Evolutionary conservation across 1,140 invertebrate species (phyloP), one percentile per base, ranked within the genome.

Genomic region (Drosophila ironensis): DNA sequence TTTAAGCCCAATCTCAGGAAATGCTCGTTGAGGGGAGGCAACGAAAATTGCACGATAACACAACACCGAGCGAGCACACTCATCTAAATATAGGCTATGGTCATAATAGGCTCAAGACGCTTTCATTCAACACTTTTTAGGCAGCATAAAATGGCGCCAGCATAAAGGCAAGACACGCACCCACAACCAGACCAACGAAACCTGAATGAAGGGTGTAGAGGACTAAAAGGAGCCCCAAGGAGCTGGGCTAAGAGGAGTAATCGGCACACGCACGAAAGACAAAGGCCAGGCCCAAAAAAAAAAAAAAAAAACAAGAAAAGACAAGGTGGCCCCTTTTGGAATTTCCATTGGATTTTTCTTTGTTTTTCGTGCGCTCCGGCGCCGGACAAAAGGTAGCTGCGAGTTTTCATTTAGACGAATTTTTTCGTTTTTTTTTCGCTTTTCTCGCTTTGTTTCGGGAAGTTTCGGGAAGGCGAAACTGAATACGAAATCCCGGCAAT

Each of bases 91-190:
- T 64, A 59, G 67, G 47, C 54, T 48, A 73, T 54, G 63, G 54
- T 41, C 59, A 72, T 84, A 73, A 84, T 87, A 86, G 80, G 74
- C 80, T 80, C 80, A 80, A 84, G 80, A 84, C 74, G 71, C 75
- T 86, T 84, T 53, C 71, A 84, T 84, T 84, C 80, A 84, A 75
- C 80, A 84, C 80, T 86, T 82, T 84, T 77, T 80, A 74, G 66
- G 61, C 72, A 74, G 81, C 74, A 60, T 60, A 67, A 86, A 84
- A 80, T 80, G 80, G 74, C 81, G 71, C 74, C 80, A 75, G 60
- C 66, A 81, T 72, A 54, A 75, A 81, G 59, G 71, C 64, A 51
- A 41, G 37, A 59, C 45, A 48, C 40, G 33, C 53, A 48, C 27
- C 28, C 17, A 9, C 19, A 50, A 24, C 20, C 25, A 19, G 25